Conservation (phyloP, 2,113 vertebrate genomes). For the Cynocephalus volans region DNA sequence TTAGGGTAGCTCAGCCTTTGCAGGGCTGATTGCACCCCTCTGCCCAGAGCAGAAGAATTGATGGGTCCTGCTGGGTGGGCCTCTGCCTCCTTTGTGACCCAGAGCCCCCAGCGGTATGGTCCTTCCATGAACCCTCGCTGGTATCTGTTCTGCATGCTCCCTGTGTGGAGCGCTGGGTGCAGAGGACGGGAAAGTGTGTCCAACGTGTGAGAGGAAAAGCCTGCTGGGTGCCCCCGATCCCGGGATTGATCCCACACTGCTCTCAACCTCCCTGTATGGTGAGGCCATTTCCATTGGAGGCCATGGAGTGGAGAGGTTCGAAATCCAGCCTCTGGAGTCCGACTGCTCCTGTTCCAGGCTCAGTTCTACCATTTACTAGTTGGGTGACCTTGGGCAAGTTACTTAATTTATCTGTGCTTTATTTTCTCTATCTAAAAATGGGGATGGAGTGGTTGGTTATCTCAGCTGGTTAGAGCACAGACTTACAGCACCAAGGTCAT, state of each 20-base stretch:
- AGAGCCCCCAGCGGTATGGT: neutral
- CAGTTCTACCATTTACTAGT: neutral
- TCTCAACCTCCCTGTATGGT: neutral
- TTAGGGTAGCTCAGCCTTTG: neutral
- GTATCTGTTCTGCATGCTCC: neutral
- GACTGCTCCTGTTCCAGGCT: neutral
- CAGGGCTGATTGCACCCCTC: neutral
- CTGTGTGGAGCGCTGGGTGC: neutral
- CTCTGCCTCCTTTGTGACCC: neutral
- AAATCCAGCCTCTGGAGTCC: neutral
- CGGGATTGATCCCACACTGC: neutral
- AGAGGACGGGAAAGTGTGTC: neutral
- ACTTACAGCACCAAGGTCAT: too few relatives aligned
- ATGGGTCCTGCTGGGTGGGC: neutral
- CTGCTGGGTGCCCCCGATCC: neutral
- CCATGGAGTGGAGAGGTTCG: neutral
- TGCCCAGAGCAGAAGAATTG: neutral
- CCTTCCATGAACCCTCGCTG: neutral
- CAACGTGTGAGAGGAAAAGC: neutral
- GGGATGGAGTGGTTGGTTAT: neutral
- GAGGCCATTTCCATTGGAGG: neutral
- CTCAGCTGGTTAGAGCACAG: too few relatives aligned
- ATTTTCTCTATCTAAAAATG: conserved; percentile 25
- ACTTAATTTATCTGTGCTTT: neutral
- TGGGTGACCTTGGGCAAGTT: neutral